Base-by-base conservation (phyloP, 2,113 vertebrate species). In the Parus major region DNA sequence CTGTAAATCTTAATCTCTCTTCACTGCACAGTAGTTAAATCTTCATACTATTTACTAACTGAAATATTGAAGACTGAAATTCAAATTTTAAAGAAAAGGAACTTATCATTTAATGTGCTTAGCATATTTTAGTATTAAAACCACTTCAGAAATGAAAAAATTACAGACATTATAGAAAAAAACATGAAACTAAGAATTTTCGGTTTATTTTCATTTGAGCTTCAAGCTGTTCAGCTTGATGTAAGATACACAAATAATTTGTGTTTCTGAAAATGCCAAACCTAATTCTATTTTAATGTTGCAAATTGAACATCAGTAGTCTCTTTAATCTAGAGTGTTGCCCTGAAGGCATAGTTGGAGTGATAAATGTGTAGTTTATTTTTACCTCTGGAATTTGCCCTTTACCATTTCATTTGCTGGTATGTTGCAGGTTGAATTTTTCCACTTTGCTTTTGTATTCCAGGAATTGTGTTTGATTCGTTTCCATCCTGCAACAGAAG, bases 401-500 rank as follows among this genome's bases (percentile, higher is more conserved):
- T 85, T 87, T 69, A 33, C 64, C 52, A 21, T 71, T 80, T 90
- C n/a, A 44, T 84, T 91, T 84, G 47, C 18, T 87, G 19, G 2
- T 59, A 18, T 50, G 59, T 85, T 90, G 31, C 11, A 75, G 69
- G 72, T 90, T 97, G 89, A 95, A 79, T 65, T 87, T 88, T 96
- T 92, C 84, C 47, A 85, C 70, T 92, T 77, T 79, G 90, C 96
- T 92, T 96, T 93, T 97, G 90, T 82, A 39, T 92, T 96, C 35
- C 94, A 99, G 99, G 99, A 99, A 82, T 96, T 99, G 88, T 99
- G 99, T 92, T 98, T 99, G 96, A 99, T 99, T 82, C 99, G 99
- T 35, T 99, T 99, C 95, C 99, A 99, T 71, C 99, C 99, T 28
- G 98, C 99, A 36, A 99, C 99, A 61, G 99, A 99, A 92, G 99